Conservation (phyloP, 37 sponge, comb jelly and placozoan species). For the Lycopodina hypogea region DNA sequence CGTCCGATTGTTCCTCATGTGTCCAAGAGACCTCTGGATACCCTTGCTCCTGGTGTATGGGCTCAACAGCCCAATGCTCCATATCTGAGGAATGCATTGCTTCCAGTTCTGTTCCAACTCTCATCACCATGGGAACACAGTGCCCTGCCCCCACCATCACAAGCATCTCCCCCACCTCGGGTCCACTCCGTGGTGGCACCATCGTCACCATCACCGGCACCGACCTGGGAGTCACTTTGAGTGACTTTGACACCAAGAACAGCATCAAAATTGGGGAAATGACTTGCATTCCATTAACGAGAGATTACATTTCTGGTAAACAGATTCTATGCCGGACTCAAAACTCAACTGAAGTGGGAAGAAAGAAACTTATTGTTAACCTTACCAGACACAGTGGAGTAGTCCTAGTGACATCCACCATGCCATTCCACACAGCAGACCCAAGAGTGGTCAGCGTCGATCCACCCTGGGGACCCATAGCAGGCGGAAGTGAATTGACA, state of each 20-base stretch:
- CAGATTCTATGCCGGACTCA: slow-evolving; percentile 35
- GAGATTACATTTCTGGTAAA: slow-evolving; percentile 32
- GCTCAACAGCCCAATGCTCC: background rate
- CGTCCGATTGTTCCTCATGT: slow-evolving; percentile 44
- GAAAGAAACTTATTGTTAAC: background rate
- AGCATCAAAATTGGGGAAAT: background rate
- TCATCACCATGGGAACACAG: slow-evolving; percentile 1
- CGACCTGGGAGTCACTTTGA: slow-evolving; percentile 56
- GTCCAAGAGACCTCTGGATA: slow-evolving; percentile 20
- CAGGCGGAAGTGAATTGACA: slow-evolving; percentile 63
- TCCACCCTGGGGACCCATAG: slow-evolving; percentile 66
- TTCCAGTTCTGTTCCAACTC: background rate
- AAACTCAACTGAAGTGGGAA: background rate
- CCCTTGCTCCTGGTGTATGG: slow-evolving; percentile 57
- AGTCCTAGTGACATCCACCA: background rate
- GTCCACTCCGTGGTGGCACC: slow-evolving; percentile 70
- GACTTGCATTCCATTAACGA: slow-evolving; percentile 21
- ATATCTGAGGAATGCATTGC: background rate
- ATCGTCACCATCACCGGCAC: slow-evolving; percentile 61
- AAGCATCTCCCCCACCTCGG: slow-evolving; percentile 40
- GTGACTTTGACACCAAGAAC: slow-evolving; percentile 14
- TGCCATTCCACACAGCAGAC: background rate
- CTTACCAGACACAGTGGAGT: background rate
- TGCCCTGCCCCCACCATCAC: slow-evolving; percentile 53
- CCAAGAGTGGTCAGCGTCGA: slow-evolving; percentile 13